Conservation (phyloP, 2,113 vertebrate genomes). For the Melospiza melodia region DNA sequence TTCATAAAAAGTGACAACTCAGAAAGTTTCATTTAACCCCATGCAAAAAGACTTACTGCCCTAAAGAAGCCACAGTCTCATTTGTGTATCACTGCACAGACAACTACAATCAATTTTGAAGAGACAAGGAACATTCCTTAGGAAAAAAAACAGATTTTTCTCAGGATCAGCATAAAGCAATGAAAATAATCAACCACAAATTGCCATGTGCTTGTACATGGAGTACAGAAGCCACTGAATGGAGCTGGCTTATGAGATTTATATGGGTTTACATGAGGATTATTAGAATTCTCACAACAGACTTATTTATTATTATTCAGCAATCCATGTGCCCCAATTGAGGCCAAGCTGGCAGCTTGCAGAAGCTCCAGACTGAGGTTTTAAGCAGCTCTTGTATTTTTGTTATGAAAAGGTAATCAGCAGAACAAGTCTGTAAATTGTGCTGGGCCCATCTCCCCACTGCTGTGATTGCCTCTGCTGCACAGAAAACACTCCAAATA, state of each 20-base stretch:
- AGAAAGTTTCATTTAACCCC: neutral
- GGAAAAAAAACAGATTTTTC: neutral
- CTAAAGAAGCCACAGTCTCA: neutral
- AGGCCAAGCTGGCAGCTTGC: neutral
- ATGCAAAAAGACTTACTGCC: neutral
- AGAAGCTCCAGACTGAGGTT: neutral
- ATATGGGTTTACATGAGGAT: neutral
- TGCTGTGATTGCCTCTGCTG: neutral
- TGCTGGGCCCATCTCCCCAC: neutral
- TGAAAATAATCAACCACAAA: neutral
- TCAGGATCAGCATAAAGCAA: neutral
- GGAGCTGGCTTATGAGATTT: conserved; percentile 11
- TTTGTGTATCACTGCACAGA: neutral
- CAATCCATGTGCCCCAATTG: neutral
- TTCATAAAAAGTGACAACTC: neutral
- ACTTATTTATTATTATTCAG: neutral
- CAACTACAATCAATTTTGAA: neutral
- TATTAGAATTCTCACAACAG: neutral
- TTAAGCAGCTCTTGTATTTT: neutral
- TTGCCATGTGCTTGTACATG: neutral
- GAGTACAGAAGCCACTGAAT: neutral
- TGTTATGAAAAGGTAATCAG: neutral
- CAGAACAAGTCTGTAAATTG: neutral
- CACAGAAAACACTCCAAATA: neutral
- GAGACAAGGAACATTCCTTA: neutral